Evolutionary conservation across 2,113 vertebrate genomes (phyloP).

Genomic region (Daubentonia madagascariensis): DNA sequence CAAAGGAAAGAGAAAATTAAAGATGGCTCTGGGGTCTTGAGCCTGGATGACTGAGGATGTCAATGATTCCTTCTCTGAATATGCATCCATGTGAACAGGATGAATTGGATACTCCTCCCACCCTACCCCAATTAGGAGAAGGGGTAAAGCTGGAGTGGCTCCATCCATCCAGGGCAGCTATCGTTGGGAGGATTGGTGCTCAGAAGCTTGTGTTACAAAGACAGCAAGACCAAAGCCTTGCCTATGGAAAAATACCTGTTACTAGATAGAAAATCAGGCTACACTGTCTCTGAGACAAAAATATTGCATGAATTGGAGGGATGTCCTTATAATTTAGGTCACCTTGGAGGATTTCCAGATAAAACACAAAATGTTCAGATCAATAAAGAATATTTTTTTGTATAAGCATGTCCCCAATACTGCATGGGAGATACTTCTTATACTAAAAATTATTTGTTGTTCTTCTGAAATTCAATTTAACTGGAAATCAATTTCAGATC

Average conservation of each 20-base stretch:
- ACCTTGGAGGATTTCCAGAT: not conserved
- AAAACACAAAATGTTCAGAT: not conserved
- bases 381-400: not conserved
- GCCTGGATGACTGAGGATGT: not conserved
- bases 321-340: not conserved
- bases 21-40: not conserved
- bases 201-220: not conserved
- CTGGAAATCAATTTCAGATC: not conserved
- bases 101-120: not conserved
- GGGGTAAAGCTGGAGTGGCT: not conserved
- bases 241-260: not conserved
- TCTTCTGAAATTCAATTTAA: constrained; percentile 43
- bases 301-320: not conserved
- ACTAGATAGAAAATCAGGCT: not conserved
- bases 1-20: not conserved
- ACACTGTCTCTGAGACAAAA: not conserved
- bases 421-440: not conserved
- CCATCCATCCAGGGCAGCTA: not conserved
- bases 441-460: constrained; percentile 18
- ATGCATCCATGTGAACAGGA: not conserved
- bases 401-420: not conserved
- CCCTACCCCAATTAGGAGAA: not conserved
- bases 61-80: not conserved
- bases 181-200: not conserved
- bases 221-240: not conserved